phyloP scores from a whole-genome alignment of 2,797 vertebrate genomes.

The Fistularia commersonii region DNA sequence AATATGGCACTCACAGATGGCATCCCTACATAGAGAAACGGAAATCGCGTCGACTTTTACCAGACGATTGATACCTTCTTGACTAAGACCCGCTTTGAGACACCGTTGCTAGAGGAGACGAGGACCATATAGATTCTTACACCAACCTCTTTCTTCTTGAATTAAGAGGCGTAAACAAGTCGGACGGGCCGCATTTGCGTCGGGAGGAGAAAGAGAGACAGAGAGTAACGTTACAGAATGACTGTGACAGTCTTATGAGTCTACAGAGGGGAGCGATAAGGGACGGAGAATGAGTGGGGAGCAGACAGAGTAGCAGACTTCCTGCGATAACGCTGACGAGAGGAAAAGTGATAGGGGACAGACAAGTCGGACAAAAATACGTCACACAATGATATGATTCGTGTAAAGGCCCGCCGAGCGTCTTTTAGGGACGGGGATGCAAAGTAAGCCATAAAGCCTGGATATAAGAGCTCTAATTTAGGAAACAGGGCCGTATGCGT shows the following conservation, averaged over 20 bases:
- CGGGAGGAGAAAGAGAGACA: conserved; percentile 72
- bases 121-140: conserved; percentile 37
- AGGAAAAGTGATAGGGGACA: conserved; percentile 7
- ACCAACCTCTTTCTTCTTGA: conserved; percentile 95
- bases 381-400: conserved; percentile 19
- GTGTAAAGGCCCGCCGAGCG: conserved; percentile 3
- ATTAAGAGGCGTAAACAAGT: conserved; percentile 82
- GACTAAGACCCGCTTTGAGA: conserved; percentile 1
- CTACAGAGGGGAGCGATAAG: conserved; percentile 16
- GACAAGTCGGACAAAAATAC: background rate
- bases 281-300: conserved; percentile 17
- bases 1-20: conserved; percentile 13
- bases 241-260: conserved; percentile 40
- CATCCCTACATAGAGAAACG: conserved; percentile 10
- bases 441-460: too few relatives aligned
- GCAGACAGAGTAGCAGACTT: conserved; percentile 20
- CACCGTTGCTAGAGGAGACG: conserved; percentile 21
- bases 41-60: background rate
- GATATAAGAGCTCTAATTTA: too few relatives aligned
- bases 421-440: background rate
- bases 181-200: conserved; percentile 79
- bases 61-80: background rate
- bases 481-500: too few relatives aligned
- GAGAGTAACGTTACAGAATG: conserved; percentile 73
- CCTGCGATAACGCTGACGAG: conserved; percentile 3